These are phyloP conservation scores for Lepus americanus DNA, from an alignment of 2,113 vertebrate genomes.

Conservation along the genomic window DNA sequence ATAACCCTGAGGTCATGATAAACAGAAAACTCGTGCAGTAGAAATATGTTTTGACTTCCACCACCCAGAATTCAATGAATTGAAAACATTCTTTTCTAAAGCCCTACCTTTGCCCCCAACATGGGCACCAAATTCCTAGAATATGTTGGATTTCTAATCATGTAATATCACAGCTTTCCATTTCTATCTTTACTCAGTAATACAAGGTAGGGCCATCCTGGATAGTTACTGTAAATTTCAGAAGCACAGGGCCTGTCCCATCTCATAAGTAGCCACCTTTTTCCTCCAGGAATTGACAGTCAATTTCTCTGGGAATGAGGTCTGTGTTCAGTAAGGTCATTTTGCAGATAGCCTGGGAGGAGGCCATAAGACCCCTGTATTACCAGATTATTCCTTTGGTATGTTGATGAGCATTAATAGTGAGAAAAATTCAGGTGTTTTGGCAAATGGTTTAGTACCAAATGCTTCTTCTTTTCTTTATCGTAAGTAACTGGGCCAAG, in stretches of 20 bases:
- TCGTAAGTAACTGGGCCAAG: neutral
- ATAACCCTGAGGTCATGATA: too few relatives aligned
- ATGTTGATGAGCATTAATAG: neutral
- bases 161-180: neutral
- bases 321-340: neutral
- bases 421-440: neutral
- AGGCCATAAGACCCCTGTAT: neutral
- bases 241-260: neutral
- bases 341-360: neutral
- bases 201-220: neutral
- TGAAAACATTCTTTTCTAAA: too few relatives aligned
- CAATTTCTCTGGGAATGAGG: too few relatives aligned
- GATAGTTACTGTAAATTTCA: neutral
- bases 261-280: neutral
- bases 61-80: too few relatives aligned
- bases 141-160: neutral
- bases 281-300: neutral
- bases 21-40: too few relatives aligned
- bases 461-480: neutral
- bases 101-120: too few relatives aligned
- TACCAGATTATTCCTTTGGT: neutral
- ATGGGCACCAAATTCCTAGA: neutral
- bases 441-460: neutral
- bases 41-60: too few relatives aligned
- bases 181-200: neutral